Evolutionary conservation across 2,888 invertebrate genomes (phyloP), one percentile per base, ranked within the genome.

Genomic region (Tachystola acroxantha): DNA sequence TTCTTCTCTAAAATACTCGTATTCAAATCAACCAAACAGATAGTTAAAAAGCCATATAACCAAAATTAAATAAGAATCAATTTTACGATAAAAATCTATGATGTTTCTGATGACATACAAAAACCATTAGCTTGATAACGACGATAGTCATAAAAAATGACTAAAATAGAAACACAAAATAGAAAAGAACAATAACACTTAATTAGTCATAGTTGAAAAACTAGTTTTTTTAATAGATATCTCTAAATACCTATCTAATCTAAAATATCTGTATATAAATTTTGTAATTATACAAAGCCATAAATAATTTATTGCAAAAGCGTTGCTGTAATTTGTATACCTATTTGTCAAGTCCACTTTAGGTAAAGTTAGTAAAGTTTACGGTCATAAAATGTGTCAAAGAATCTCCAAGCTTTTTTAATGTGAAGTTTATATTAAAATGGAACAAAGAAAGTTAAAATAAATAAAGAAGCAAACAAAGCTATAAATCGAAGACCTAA

Each of bases 181-280:
- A 6, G 7, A 10, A 28, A 13, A n/a, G n/a, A 3, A 28, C 28
- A 28, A 28, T 28, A 13, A 13, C 13, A 28, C n/a, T 9, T 28
- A 28, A 28, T 28, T 13, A 28, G 28, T 28, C 11, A 13, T 9
- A 25, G 10, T 10, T 25, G 2, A 25, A 25, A 10, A 28, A 28
- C 28, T 28, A 13, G 13, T 28, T n/a, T 32, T 10, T n/a, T n/a
- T n/a, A n/a, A n/a, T n/a, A 5, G 7, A 16, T 11, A 20, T 10
- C 20, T 30, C 10, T 31, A 24, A 22, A 14, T 25, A 26, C 0
- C 6, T 27, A 13, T 25, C 33, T 32, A 31, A n/a, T 24, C 16
- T 12, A 36, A 24, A 30, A 34, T n/a, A 37, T 37, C 25, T 29
- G 29, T 33, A 37, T 33, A 34, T 33, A 32, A 36, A 36, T 35